A percentile compares a stretch with the other conserved stretches of the same genome.
These are phyloP conservation scores for Belgica antarctica DNA, from an alignment of 2,888 invertebrate species.

Conservation along the genomic window DNA sequence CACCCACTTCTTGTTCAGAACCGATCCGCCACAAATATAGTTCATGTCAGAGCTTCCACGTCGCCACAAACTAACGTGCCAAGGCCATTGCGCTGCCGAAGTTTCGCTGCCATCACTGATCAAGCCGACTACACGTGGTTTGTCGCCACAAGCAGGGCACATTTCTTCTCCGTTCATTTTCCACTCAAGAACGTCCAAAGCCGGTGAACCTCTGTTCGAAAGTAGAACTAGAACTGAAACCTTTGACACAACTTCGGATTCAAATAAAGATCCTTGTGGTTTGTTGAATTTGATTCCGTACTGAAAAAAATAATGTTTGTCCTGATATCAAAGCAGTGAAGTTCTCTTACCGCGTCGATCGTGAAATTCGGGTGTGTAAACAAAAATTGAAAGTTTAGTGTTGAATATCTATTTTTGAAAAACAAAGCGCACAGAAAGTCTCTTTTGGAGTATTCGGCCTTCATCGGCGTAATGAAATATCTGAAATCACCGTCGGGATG, in stretches of 20 bases:
- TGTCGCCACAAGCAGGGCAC: background rate
- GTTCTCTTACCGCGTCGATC: background rate
- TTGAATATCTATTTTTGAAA: background rate
- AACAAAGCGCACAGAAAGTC: background rate
- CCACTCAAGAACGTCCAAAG: background rate
- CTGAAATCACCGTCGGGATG: slow-evolving; percentile 4
- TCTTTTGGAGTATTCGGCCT: slow-evolving; percentile 7
- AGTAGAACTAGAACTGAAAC: background rate
- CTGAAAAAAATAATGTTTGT: background rate
- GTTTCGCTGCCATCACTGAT: background rate
- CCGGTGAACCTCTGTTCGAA: background rate
- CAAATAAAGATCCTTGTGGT: background rate
- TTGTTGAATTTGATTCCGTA: slow-evolving; percentile 5
- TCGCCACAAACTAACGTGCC: background rate
- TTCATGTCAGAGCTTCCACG: background rate
- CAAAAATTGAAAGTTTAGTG: background rate
- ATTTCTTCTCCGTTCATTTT: background rate
- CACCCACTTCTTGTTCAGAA: background rate
- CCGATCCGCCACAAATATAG: background rate
- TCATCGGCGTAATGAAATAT: slow-evolving; percentile 11
- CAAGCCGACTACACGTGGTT: background rate
- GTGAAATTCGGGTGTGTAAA: background rate
- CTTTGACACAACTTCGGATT: background rate
- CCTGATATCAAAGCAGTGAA: no score
- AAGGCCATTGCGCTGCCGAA: background rate